Conservation (phyloP, 2,797 vertebrate genomes). For the Crocodylus rhombifer region DNA sequence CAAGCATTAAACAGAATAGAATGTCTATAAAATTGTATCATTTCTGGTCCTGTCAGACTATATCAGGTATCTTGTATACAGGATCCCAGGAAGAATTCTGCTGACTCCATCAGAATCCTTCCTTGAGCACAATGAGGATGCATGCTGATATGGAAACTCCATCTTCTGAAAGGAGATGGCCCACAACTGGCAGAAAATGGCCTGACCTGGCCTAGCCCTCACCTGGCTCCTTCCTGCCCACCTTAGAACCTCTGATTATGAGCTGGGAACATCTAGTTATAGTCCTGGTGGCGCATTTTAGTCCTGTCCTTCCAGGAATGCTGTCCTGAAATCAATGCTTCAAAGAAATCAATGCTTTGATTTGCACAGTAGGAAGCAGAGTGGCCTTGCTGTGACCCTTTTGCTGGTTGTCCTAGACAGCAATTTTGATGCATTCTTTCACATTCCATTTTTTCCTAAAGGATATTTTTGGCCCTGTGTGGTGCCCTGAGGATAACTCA, state of each 20-base stretch:
- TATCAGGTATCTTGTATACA: neutral
- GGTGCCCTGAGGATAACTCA: slow-evolving; percentile 40
- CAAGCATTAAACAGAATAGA: slow-evolving; percentile 57
- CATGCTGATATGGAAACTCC: neutral
- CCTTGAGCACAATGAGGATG: neutral
- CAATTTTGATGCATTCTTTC: slow-evolving; percentile 44
- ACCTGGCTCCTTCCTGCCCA: neutral
- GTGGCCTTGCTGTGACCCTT: neutral
- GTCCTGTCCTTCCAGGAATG: slow-evolving; percentile 46
- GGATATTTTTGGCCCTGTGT: slow-evolving; percentile 37
- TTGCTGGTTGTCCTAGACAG: slow-evolving; percentile 27
- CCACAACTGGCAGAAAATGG: neutral
- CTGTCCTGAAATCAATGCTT: slow-evolving; percentile 27
- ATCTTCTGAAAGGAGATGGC: neutral
- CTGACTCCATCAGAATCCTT: neutral
- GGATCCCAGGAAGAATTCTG: neutral
- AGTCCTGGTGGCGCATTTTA: neutral
- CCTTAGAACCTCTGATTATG: neutral
- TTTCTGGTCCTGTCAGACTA: slow-evolving; percentile 16
- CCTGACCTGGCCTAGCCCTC: neutral
- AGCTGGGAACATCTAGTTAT: neutral
- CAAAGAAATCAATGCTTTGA: slow-evolving; percentile 28
- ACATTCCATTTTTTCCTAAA: slow-evolving; percentile 12
- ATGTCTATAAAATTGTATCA: slow-evolving; percentile 44
- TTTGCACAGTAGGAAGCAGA: slow-evolving; percentile 40